Evolutionary conservation across 2,113 vertebrate species (phyloP).

Genomic region (Laticauda laticaudata): DNA sequence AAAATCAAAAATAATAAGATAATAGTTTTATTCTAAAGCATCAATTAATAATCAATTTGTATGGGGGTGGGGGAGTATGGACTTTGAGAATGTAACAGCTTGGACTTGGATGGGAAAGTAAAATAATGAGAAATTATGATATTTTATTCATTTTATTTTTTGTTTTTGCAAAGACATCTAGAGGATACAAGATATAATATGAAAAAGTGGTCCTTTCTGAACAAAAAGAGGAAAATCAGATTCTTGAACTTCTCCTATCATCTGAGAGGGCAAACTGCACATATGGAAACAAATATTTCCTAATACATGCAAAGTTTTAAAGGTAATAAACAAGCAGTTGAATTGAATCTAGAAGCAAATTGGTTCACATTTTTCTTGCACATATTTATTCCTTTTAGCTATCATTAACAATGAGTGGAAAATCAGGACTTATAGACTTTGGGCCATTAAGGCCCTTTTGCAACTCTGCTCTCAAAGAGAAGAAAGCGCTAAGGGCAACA

Average conservation of each 20-base stretch:
- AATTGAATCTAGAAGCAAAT: conserved; percentile 18
- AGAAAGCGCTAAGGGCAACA: conserved; percentile 27
- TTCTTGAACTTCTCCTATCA: background rate
- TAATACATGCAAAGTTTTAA: background rate
- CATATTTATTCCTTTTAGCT: conserved; percentile 57
- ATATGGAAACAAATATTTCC: background rate
- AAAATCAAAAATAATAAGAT: background rate
- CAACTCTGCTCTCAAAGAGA: background rate
- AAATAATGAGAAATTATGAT: background rate
- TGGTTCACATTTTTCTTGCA: conserved; percentile 32
- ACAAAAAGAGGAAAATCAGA: background rate
- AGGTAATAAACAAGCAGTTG: conserved; percentile 9
- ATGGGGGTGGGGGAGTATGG: too few relatives aligned
- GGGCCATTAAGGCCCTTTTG: conserved; percentile 16
- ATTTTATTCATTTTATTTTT: background rate
- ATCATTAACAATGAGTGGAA: conserved; percentile 57
- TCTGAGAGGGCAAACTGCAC: background rate
- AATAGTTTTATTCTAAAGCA: background rate
- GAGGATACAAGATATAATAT: too few relatives aligned
- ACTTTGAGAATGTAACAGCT: background rate
- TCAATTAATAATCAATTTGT: background rate
- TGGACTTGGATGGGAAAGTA: background rate
- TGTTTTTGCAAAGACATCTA: background rate
- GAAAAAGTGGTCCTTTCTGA: background rate
- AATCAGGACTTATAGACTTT: conserved; percentile 42